Base-by-base conservation (phyloP, 2,113 vertebrate genomes). In the Menura novaehollandiae region DNA sequence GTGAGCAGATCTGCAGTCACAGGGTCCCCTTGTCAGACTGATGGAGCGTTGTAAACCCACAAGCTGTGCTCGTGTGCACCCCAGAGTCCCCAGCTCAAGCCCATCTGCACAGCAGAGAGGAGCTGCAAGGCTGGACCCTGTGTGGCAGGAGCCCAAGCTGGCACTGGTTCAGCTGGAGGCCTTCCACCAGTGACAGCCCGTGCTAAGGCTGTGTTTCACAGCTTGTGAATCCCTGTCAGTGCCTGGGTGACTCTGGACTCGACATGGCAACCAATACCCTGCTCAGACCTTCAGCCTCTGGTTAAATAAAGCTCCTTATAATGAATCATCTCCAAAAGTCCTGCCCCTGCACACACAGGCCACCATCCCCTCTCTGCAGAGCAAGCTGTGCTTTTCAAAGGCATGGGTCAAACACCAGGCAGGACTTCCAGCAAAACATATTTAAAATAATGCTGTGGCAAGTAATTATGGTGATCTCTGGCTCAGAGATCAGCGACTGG, bases 141-240 rank as follows among this genome's bases (percentile, higher is more conserved):
- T 2, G 0, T 88, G 90, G 88, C 91, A 85, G 69, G 35, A 94
- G 89, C 69, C 77, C 84, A 89, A 4, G 41, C 0, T 97, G 96
- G 91, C 84, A 19, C 35, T 18, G 71, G n/a, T 73, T 91, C 95
- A 96, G 60, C 73, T 94, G 93, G 91, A 89, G 37, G 33, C 44
- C 53, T 41, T 82, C 92, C 73, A 56, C 53, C 52, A 7, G 76
- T n/a, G 55, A 27, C 86, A 93, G 71, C 72, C 83, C 1, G 0
- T 46, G 78, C 32, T 63, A 15, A 52, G 79, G 56, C 52, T 81
- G 68, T 41, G 85, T 51, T 77, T 85, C 76, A 85, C 92, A 91
- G 85, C 56, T 60, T 72, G 37, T 49, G 86, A 64, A 67, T 49
- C 63, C 49, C 76, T 89, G 85, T n/a, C 95, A 72, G 20, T 49